phyloP scores from a whole-genome alignment of 2,113 vertebrate genomes.

The Pluvialis apricaria region DNA sequence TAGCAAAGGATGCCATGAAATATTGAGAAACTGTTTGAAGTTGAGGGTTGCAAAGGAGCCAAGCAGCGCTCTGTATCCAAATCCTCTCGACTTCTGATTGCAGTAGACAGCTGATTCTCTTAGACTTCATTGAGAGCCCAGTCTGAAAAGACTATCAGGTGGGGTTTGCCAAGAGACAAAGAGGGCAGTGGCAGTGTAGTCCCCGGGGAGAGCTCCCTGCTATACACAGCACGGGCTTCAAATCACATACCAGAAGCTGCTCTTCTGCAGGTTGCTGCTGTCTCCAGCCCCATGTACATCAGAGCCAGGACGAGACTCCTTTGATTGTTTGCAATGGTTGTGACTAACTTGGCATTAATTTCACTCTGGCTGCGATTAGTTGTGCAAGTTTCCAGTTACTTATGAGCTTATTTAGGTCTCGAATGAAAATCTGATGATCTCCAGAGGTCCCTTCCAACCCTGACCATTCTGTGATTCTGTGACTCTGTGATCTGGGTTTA shows the following conservation, averaged over 20 bases:
- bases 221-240: not conserved
- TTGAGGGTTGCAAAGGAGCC: not conserved
- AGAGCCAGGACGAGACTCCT: not conserved
- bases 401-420: not conserved
- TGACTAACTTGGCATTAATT: not conserved
- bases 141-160: not conserved
- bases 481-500: too few species aligned
- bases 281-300: fast-evolving
- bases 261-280: not conserved
- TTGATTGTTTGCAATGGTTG: not conserved
- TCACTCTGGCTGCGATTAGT: not conserved
- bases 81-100: not conserved
- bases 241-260: not conserved
- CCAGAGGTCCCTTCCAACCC: too few species aligned
- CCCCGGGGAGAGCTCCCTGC: not conserved
- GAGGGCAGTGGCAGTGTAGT: not conserved
- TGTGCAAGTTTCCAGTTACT: not conserved
- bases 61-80: not conserved
- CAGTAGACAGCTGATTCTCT: not conserved
- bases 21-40: slow-evolving; percentile 22
- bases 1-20: not conserved
- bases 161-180: not conserved
- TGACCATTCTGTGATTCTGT: too few species aligned
- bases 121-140: not conserved
- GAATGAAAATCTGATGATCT: not conserved